Conservation (phyloP, 2,113 vertebrate genomes). For the Phyllostomus discolor region DNA sequence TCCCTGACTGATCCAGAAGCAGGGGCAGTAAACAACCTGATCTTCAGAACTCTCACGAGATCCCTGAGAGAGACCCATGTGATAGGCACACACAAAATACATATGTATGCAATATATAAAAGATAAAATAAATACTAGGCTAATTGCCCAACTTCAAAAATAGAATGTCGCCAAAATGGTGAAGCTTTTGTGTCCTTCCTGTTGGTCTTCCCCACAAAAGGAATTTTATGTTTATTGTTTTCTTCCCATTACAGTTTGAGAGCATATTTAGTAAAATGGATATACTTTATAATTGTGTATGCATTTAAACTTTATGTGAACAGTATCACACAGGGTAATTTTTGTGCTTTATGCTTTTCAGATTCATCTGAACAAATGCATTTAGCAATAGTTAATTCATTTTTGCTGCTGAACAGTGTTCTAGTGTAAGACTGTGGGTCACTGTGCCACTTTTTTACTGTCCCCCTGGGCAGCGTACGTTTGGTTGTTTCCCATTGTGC, state of each 20-base stretch:
- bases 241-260: neutral
- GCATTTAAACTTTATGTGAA: neutral
- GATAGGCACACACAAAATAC: neutral
- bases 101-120: neutral
- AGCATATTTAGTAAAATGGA: neutral
- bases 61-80: neutral
- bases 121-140: neutral
- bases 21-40: neutral
- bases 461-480: neutral
- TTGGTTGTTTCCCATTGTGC: neutral
- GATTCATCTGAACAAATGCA: neutral
- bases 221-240: neutral
- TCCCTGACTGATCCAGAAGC: neutral
- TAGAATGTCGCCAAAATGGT: neutral
- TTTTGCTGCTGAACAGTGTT: neutral
- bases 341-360: neutral
- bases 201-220: accelerated
- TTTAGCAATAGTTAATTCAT: neutral
- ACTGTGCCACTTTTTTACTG: neutral
- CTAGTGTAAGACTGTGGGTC: neutral
- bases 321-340: neutral
- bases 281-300: neutral
- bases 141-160: neutral
- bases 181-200: neutral
- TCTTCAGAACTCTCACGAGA: neutral